Base-by-base conservation (phyloP, 2,888 invertebrate species). In the Osmoderma eremita region DNA sequence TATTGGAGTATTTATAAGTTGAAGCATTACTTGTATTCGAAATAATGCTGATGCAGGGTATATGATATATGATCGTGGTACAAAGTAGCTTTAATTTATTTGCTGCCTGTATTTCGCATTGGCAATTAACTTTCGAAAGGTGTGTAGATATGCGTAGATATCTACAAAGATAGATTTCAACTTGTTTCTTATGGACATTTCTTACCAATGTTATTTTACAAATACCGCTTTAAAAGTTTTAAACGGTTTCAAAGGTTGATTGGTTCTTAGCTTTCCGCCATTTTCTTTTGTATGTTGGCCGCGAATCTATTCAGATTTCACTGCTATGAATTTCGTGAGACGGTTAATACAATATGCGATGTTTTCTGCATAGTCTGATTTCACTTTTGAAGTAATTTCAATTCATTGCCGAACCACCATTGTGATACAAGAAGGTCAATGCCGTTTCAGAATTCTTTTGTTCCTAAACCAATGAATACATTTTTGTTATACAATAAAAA, bases 191-290 rank as follows among this genome's bases (percentile, higher is more conserved):
- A 30, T 30, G 30, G 30, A 30, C 30, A 30, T 38, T 53, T 53
- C 17, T 38, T 53, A 18, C 53, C 38, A 53, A 38, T 36, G 38
- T 53, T 53, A 36, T 17, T 38, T 18, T 36, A 18, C 38, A 53
- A 53, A 53, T 53, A 15, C 17, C 17, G 38, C 38, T 53, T 53
- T 53, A 53, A 38, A 53, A n/a, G 38, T 17, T 53, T n/a, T n/a
- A n/a, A 18, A 12, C 48, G 18, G 10, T 36, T 36, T 38, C 12
- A 53, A 38, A 38, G 15, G 18, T 17, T 13, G 53, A 36, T 18
- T 38, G 18, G 38, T 36, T 53, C n/a, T 53, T 18, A 17, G 6
- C 38, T 51, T 48, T 20, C 18, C 48, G 48, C 20, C 48, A 17
- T 48, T 48, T 48, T 20, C 13, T 42, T 42, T 42, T 42, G 13